A percentile compares a stretch with the other conserved stretches of the same genome.
Evolutionary conservation across 2,888 invertebrate genomes (phyloP).

Genomic region (Mongoloraphidia duomilia): DNA sequence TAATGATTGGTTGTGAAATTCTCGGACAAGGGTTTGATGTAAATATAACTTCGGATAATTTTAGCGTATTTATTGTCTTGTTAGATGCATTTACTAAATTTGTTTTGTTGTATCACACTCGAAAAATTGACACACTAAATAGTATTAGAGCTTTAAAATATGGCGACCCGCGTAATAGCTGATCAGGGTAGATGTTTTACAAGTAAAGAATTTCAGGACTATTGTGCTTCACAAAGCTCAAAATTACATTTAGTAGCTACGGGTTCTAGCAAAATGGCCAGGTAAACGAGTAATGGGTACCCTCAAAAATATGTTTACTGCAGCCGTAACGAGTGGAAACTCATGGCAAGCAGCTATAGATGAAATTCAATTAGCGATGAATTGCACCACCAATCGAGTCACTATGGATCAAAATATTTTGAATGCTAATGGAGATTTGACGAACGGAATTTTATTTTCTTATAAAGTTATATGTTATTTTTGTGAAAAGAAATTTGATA

Average conservation of each 20-base stretch:
- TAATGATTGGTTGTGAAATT: too few species aligned
- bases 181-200: too few species aligned
- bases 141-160: conserved; percentile 3
- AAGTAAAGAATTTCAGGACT: conserved; percentile 12
- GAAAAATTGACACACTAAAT: conserved; percentile 18
- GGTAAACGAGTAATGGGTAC: conserved; percentile 17
- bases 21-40: too few species aligned
- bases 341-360: conserved; percentile 19
- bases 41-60: neutral
- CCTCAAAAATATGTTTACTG: conserved; percentile 16
- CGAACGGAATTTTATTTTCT: too few species aligned
- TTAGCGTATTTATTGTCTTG: conserved; percentile 12
- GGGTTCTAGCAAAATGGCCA: conserved; percentile 17
- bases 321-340: conserved; percentile 13
- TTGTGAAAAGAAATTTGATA: too few species aligned
- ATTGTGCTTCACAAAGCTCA: conserved; percentile 10
- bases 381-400: conserved; percentile 14
- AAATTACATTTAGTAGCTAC: conserved; percentile 18
- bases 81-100: conserved; percentile 20
- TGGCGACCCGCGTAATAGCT: conserved; percentile 7
- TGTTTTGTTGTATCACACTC: conserved; percentile 15
- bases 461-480: too few species aligned
- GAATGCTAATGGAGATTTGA: too few species aligned
- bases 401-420: too few species aligned
- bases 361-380: too few species aligned